Conservation (phyloP, 2,888 invertebrate genomes). For the Nomada hirtipes region DNA sequence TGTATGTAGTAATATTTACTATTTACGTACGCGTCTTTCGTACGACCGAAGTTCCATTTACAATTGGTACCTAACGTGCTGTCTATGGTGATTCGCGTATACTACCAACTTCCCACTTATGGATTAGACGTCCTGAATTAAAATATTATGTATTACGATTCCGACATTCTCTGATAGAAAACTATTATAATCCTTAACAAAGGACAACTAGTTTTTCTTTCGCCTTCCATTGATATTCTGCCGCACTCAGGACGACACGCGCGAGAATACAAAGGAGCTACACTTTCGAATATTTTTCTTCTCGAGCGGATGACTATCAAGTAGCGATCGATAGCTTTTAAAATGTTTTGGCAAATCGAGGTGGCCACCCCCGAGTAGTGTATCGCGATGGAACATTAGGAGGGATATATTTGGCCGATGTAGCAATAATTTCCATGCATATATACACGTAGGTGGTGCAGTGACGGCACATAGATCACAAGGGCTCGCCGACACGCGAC, state of each 20-base stretch:
- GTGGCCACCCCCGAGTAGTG: conserved; percentile 29
- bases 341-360: conserved; percentile 69
- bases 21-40: conserved; percentile 49
- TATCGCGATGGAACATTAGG: conserved; percentile 61
- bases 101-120: too few species aligned
- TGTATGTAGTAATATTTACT: conserved; percentile 23
- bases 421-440: conserved; percentile 72
- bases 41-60: conserved; percentile 26
- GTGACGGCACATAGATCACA: conserved; percentile 81
- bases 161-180: too few species aligned
- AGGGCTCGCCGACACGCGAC: conserved; percentile 80
- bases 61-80: background rate
- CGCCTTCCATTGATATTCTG: too few species aligned
- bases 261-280: too few species aligned
- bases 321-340: conserved; percentile 67
- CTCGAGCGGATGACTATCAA: too few species aligned
- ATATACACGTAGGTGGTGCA: conserved; percentile 61
- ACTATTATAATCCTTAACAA: too few species aligned
- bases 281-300: too few species aligned
- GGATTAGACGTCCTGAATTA: too few species aligned
- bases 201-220: too few species aligned
- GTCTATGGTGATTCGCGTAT: background rate
- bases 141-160: too few species aligned
- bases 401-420: conserved; percentile 71
- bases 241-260: too few species aligned